Conservation (phyloP, 2,113 vertebrate species). For the Cacatua alba region DNA sequence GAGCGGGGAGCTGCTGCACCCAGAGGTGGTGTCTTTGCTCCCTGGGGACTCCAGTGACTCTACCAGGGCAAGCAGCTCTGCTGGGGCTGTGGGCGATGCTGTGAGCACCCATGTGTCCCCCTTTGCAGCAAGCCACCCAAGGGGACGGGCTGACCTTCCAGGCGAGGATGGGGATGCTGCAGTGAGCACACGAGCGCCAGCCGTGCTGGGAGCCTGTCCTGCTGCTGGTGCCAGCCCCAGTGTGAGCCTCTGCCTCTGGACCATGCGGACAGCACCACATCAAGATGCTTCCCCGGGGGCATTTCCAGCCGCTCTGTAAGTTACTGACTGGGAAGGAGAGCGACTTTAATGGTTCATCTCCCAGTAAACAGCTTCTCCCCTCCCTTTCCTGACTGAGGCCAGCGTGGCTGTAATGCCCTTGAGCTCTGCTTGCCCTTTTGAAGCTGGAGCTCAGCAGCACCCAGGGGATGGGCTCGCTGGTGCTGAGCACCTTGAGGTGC, state of each 20-base stretch:
- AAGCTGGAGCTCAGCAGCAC: neutral
- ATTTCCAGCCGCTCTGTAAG: neutral
- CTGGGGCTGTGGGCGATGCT: neutral
- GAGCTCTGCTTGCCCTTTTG: neutral
- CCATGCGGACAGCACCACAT: rapidly evolving
- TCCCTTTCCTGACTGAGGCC: neutral
- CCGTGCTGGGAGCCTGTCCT: neutral
- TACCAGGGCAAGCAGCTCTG: rapidly evolving
- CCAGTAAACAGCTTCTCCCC: neutral
- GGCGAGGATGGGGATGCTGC: constrained; percentile 80
- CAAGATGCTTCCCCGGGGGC: neutral
- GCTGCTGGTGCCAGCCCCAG: neutral
- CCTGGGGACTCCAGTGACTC: neutral
- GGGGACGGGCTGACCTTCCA: constrained; percentile 91
- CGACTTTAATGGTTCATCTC: neutral
- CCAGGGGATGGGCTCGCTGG: rapidly evolving
- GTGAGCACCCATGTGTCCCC: neutral
- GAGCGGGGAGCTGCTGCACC: neutral
- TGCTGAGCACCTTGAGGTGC: neutral
- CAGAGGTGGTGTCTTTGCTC: neutral
- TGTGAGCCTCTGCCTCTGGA: neutral
- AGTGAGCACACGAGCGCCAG: constrained; percentile 22
- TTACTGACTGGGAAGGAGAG: neutral
- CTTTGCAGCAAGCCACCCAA: constrained; percentile 85
- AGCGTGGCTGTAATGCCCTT: neutral